These are phyloP conservation scores for Amazona vittata DNA, from an alignment of 2,113 vertebrate genomes.

Conservation along the genomic window DNA sequence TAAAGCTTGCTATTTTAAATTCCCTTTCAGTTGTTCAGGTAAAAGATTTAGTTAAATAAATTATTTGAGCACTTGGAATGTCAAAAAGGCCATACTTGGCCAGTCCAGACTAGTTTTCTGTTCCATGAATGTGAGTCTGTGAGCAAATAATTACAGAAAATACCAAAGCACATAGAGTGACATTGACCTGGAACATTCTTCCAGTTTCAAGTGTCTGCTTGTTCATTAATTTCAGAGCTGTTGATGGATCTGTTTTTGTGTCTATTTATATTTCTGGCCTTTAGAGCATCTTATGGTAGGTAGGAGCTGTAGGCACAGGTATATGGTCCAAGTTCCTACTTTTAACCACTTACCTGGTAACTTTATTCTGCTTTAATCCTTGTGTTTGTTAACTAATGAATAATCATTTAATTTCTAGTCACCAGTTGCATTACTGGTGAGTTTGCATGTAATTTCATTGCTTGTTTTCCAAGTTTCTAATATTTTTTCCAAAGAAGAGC, in stretches of 20 bases:
- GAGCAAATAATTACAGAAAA: not conserved
- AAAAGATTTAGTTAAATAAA: not conserved
- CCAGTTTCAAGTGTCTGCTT: not conserved
- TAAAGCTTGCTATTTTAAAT: not conserved
- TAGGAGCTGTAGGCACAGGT: not conserved
- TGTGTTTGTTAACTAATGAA: not conserved
- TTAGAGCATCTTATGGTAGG: not conserved
- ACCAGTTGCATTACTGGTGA: not conserved
- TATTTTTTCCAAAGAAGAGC: not conserved
- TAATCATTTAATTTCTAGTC: not conserved
- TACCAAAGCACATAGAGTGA: not conserved
- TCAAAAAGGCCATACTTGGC: not conserved
- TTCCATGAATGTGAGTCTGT: not conserved
- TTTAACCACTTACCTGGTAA: not conserved
- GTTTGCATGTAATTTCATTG: not conserved
- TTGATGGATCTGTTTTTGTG: not conserved
- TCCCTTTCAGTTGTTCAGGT: not conserved
- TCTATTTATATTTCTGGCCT: not conserved
- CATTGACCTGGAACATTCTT: not conserved
- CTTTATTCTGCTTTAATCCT: not conserved
- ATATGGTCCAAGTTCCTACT: not conserved
- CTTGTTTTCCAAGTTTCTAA: not conserved
- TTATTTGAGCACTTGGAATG: not conserved
- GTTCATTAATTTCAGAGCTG: slow-evolving; percentile 21
- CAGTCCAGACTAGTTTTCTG: not conserved